Conservation (phyloP, 2,797 vertebrate species). For the Urosaurus nigricauda region DNA sequence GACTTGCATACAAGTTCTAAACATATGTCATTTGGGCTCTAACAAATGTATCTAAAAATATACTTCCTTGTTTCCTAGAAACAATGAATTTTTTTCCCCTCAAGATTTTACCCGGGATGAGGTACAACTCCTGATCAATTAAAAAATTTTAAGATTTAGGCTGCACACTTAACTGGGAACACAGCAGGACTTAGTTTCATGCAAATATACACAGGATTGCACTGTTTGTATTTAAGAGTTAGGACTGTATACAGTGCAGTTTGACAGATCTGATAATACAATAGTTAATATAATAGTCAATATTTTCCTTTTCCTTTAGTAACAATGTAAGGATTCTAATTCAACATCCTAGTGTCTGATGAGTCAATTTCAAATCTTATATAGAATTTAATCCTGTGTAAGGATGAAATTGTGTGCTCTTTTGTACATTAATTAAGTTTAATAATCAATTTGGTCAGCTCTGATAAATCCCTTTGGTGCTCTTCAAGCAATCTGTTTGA, state of each 20-base stretch:
- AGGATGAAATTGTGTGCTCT: background rate
- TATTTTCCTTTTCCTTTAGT: background rate
- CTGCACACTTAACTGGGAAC: background rate
- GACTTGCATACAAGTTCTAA: conserved; percentile 7
- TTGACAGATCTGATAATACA: no score
- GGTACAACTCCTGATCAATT: background rate
- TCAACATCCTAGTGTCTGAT: background rate
- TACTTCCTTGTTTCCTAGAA: conserved; percentile 18
- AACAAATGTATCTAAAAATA: conserved; percentile 18
- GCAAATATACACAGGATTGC: background rate
- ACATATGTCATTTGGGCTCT: background rate
- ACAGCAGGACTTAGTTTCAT: background rate
- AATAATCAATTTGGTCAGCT: background rate
- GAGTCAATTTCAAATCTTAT: background rate
- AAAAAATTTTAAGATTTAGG: background rate
- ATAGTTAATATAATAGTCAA: background rate
- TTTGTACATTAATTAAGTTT: background rate
- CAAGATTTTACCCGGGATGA: background rate
- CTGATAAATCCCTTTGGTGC: no score
- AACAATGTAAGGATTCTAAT: background rate
- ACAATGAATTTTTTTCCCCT: background rate
- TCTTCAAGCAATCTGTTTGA: background rate
- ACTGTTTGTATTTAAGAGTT: background rate
- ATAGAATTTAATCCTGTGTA: background rate
- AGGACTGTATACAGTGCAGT: background rate